Evolutionary conservation across 2,113 vertebrate genomes (phyloP).

Genomic region (mouse (Mus musculus)): DNA sequence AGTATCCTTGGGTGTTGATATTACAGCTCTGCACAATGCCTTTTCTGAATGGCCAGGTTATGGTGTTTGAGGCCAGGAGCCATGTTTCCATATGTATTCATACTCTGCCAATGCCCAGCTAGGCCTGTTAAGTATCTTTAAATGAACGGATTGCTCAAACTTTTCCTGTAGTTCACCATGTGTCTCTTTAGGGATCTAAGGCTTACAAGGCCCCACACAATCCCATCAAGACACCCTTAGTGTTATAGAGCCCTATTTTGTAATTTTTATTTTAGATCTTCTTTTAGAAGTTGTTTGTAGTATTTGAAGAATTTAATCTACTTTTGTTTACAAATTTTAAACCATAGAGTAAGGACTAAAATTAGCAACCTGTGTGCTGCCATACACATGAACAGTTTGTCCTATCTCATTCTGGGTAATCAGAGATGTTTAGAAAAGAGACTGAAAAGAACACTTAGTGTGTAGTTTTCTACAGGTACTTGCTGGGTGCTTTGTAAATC

Average conservation of each 20-base stretch:
- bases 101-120: not conserved
- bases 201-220: not conserved
- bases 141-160: conserved; percentile 19
- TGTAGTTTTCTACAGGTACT: not conserved
- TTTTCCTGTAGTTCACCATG: not conserved
- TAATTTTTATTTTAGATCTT: conserved; percentile 7
- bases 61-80: not conserved
- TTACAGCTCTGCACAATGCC: not conserved
- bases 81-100: not conserved
- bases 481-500: not conserved
- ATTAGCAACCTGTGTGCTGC: not conserved
- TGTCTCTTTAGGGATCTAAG: not conserved
- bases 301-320: conserved; percentile 16
- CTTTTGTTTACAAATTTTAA: not conserved
- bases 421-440: not conserved
- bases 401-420: not conserved
- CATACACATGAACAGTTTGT: not conserved
- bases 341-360: not conserved
- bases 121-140: not conserved
- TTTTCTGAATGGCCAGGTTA: not conserved
- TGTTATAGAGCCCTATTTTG: not conserved
- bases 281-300: not conserved
- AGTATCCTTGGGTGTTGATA: not conserved
- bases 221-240: not conserved
- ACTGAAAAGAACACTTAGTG: not conserved